Conservation (phyloP, 1,140 invertebrate genomes). For the Papilio helenus region DNA sequence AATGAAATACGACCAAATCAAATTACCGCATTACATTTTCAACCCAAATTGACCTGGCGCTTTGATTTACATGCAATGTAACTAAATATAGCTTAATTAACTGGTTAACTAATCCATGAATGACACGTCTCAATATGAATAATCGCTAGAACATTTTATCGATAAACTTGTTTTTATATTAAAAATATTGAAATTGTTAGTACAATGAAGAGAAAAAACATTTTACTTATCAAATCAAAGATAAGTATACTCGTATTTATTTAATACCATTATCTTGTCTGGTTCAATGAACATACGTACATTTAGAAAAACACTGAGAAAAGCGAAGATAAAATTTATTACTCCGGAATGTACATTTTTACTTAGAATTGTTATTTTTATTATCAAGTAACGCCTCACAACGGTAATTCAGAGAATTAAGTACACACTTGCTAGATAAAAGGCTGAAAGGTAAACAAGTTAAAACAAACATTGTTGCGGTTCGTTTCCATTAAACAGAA, state of each 20-base stretch:
- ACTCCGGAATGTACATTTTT: not conserved
- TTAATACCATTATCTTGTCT: not conserved
- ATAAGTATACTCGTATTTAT: not conserved
- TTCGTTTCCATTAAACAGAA: not conserved
- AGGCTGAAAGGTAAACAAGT: conserved; percentile 6
- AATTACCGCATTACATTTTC: not conserved
- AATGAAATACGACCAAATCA: conserved; percentile 3
- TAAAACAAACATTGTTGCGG: not conserved
- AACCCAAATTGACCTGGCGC: not conserved
- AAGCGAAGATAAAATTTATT: not conserved
- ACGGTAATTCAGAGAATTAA: not conserved
- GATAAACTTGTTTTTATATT: too few species aligned
- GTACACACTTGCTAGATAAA: not conserved
- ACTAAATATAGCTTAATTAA: conserved; percentile 28
- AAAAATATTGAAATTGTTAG: not conserved
- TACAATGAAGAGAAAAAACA: not conserved
- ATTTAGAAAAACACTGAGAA: not conserved
- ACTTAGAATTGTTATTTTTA: conserved; percentile 19
- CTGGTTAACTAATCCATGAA: not conserved
- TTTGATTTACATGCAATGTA: conserved; percentile 18
- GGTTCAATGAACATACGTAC: not conserved
- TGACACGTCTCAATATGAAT: too few species aligned
- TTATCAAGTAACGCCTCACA: not conserved
- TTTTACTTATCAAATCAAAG: not conserved
- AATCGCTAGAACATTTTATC: too few species aligned